Evolutionary conservation across 2,797 vertebrate genomes (phyloP).

Genomic region (Schizopygopsis malacanthus): DNA sequence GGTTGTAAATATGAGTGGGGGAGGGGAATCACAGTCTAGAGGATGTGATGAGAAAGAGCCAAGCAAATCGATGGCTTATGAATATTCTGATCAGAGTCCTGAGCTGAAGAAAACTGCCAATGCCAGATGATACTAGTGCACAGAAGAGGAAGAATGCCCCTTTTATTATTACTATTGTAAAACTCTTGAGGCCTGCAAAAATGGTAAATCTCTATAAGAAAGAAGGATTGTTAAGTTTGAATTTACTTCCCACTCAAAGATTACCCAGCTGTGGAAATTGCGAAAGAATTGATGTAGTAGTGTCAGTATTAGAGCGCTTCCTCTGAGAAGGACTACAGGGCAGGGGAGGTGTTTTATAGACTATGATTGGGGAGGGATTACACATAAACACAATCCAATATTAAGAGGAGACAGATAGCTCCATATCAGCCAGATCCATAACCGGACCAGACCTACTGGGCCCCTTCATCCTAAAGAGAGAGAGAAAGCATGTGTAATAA

Average conservation of each 20-base stretch:
- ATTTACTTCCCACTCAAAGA: conserved; percentile 7
- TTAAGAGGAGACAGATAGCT: conserved; percentile 20
- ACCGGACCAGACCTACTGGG: conserved; percentile 23
- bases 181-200: conserved; percentile 14
- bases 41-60: conserved; percentile 31
- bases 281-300: neutral
- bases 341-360: conserved; percentile 32
- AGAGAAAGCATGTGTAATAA: conserved; percentile 1
- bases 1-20: conserved; percentile 37
- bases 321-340: conserved; percentile 40
- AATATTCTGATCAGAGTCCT: conserved; percentile 73
- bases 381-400: conserved; percentile 33
- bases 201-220: neutral
- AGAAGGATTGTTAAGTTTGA: neutral
- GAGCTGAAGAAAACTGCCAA: conserved; percentile 65
- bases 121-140: conserved; percentile 15
- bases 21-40: conserved; percentile 29
- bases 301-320: conserved; percentile 26
- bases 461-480: neutral
- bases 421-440: conserved; percentile 36
- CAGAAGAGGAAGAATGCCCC: neutral
- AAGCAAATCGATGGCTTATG: conserved; percentile 73
- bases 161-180: neutral
- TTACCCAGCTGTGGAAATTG: conserved; percentile 1
- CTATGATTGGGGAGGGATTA: conserved; percentile 33